Base-by-base conservation (phyloP, 1,140 invertebrate genomes). In the Parasteatoda tepidariorum region DNA sequence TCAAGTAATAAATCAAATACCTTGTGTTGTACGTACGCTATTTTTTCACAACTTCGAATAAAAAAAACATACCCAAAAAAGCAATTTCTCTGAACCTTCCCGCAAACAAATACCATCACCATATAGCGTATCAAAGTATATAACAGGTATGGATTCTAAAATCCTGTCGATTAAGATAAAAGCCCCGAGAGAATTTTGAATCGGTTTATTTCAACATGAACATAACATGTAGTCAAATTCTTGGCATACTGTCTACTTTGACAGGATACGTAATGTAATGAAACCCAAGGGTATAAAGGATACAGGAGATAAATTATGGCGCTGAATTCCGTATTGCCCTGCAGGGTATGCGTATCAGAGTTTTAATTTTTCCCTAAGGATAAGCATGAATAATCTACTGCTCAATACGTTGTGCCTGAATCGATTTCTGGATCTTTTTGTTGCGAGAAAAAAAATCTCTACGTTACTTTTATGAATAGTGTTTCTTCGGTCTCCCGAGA, bases 281-380 rank as follows among this genome's bases (percentile, higher is more conserved):
- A 79, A 79, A 79, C 76, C 54, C 76, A 33, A 30, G 76, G 31
- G 76, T 68, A 61, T 3, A 34, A 7, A n/a, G 13, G 34, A 68
- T 33, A 31, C 59, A 31, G 30, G 26, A 79, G 66, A 79, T 79
- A 79, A 79, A 79, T 79, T 59, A 79, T 79, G 30, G 62, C 54
- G 76, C 31, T 62, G 76, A 79, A 79, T 78, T 78, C 74, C 22
- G 57, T 57, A 78, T 68, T 79, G 76, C 64, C 64, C 76, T 68
- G 64, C 48, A 38, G 76, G 76, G 76, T 55, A 48, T 68, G 59
- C 28, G 76, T 79, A 68, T 79, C 62, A 79, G 54, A 54, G 48
- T 59, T 79, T 79, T 79, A 79, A 79, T 79, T 79, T 79, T 68
- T 68, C 76, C 30, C 54, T 38, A 26, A 61, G 76, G 76, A 79